phyloP scores from a whole-genome alignment of 2,888 invertebrate species.

The Agrotis ipsilon region DNA sequence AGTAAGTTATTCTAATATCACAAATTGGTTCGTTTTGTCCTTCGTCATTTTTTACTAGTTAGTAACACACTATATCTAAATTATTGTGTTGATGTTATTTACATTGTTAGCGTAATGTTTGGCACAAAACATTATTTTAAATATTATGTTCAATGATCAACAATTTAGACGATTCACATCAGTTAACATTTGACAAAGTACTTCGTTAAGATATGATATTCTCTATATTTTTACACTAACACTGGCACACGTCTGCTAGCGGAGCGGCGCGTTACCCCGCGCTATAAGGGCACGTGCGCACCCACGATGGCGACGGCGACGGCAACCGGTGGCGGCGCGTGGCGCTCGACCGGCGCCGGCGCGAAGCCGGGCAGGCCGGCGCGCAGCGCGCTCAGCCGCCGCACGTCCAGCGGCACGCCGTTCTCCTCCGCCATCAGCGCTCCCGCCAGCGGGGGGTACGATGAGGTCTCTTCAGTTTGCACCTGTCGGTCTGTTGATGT shows the following conservation, averaged over 20 bases:
- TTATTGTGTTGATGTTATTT: slow-evolving; percentile 19
- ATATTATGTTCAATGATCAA: slow-evolving; percentile 2
- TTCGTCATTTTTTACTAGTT: neutral
- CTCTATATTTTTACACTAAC: slow-evolving; percentile 64
- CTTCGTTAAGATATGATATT: slow-evolving; percentile 4
- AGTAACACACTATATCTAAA: neutral
- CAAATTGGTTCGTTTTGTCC: slow-evolving; percentile 67
- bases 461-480: slow-evolving; percentile 80
- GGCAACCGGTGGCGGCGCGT: slow-evolving; percentile 62
- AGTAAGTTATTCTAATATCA: slow-evolving; percentile 70
- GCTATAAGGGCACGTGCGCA: slow-evolving; percentile 71
- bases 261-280: slow-evolving; percentile 38
- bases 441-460: slow-evolving; percentile 61
- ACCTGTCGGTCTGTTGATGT: slow-evolving; percentile 80
- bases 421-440: slow-evolving; percentile 34
- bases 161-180: slow-evolving; percentile 8
- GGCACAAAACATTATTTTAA: slow-evolving; percentile 21
- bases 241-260: slow-evolving; percentile 67
- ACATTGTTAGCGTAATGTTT: slow-evolving; percentile 15
- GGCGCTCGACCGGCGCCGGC: slow-evolving; percentile 26
- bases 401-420: slow-evolving; percentile 71
- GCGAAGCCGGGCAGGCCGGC: slow-evolving; percentile 64
- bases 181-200: neutral
- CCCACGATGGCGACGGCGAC: slow-evolving; percentile 70
- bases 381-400: slow-evolving; percentile 66